Percentiles rank a stretch among this genome's conserved stretches.
These are phyloP conservation scores for Paratrypauchen microcephalus DNA, from an alignment of 2,797 vertebrate genomes.

Conservation along the genomic window DNA sequence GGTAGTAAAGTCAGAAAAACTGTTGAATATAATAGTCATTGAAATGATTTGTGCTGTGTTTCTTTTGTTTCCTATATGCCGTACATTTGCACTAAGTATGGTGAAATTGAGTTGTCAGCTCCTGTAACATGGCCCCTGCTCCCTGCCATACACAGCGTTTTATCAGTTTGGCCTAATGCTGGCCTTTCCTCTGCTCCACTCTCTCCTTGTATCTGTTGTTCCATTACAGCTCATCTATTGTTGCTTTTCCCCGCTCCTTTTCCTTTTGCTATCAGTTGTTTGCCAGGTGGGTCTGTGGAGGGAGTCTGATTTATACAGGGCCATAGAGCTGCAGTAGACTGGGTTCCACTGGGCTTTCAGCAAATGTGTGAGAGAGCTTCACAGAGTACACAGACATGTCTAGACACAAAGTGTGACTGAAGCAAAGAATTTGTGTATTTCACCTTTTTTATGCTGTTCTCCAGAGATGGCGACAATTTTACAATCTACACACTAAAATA, in stretches of 20 bases:
- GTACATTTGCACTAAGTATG: constrained; percentile 26
- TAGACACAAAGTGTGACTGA: neutral
- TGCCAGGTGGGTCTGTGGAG: constrained; percentile 62
- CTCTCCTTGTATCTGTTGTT: constrained; percentile 61
- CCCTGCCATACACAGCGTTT: constrained; percentile 28
- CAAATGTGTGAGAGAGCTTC: constrained; percentile 12
- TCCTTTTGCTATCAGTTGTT: constrained; percentile 65
- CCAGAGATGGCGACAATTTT: neutral
- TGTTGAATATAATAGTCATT: neutral
- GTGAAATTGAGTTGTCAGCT: constrained; percentile 31
- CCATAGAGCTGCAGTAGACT: constrained; percentile 43
- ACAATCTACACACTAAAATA: neutral
- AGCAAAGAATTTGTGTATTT: neutral
- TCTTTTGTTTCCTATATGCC: neutral
- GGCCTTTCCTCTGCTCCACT: constrained; percentile 37
- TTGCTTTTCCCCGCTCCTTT: constrained; percentile 52
- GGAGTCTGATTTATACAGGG: constrained; percentile 68
- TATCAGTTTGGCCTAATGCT: constrained; percentile 41
- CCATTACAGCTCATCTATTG: constrained; percentile 61
- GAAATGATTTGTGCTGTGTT: neutral
- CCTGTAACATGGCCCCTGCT: constrained; percentile 25
- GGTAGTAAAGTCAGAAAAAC: no score
- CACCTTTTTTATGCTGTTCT: neutral
- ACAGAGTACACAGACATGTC: neutral
- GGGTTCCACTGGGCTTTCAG: constrained; percentile 41